Conservation (phyloP, 2,797 vertebrate species). For the Cygnus olor region DNA sequence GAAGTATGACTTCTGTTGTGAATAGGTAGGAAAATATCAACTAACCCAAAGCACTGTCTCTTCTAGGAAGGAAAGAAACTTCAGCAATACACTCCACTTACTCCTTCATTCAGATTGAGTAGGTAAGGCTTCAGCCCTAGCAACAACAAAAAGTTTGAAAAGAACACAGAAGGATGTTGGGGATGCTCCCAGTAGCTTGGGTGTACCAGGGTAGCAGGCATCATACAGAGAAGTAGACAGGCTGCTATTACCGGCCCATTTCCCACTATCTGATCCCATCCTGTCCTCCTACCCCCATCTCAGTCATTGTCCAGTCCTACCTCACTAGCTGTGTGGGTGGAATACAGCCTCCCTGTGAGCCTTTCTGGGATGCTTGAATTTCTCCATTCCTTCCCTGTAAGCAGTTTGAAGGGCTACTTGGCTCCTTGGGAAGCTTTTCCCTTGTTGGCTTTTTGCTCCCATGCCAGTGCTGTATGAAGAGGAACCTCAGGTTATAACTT, state of each 20-base stretch:
- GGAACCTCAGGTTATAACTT: neutral
- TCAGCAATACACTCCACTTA: neutral
- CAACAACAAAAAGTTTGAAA: neutral
- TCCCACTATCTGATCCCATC: neutral
- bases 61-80: neutral
- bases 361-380: neutral
- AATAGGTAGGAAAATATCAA: neutral
- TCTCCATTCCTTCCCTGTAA: neutral
- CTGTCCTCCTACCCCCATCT: neutral
- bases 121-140: neutral
- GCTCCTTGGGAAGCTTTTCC: neutral
- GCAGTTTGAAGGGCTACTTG: neutral
- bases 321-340: neutral
- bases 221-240: neutral
- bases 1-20: neutral
- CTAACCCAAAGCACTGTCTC: neutral
- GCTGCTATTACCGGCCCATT: neutral
- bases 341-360: neutral
- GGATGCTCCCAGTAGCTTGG: neutral
- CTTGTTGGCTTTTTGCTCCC: neutral
- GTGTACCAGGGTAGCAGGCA: neutral
- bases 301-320: neutral
- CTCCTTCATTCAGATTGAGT: neutral
- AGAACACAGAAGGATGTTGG: neutral
- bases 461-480: neutral